Evolutionary conservation across 2,113 vertebrate species (phyloP).

Genomic region (Stegastes partitus): DNA sequence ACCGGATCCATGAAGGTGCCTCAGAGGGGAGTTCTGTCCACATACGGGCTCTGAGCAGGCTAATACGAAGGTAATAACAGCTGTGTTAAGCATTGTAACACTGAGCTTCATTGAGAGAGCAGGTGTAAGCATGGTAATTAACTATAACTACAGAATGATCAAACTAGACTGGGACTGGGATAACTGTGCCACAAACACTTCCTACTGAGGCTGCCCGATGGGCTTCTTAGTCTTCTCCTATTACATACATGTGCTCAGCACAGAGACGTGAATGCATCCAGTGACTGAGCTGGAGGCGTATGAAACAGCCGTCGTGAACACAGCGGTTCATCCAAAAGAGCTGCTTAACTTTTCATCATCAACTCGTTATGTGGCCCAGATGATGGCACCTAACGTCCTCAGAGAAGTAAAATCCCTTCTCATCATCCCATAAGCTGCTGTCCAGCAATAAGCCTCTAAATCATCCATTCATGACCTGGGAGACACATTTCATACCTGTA

Average conservation of each 20-base stretch:
- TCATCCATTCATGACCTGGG: not conserved
- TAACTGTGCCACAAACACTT: not conserved
- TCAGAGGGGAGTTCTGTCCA: not conserved
- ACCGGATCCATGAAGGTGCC: constrained; percentile 17
- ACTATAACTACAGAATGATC: not conserved
- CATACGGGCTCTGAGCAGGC: not conserved
- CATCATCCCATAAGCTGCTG: too few species aligned
- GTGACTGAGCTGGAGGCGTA: not conserved
- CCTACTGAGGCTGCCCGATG: not conserved
- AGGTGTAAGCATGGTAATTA: not conserved
- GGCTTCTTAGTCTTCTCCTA: not conserved
- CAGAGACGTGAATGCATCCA: constrained; percentile 11
- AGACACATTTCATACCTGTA: not conserved
- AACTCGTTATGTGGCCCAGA: too few species aligned
- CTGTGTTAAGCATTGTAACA: not conserved
- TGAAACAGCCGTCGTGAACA: constrained; percentile 22
- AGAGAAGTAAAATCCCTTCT: too few species aligned
- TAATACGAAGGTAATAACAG: not conserved
- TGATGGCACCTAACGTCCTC: too few species aligned
- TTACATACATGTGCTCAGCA: not conserved
- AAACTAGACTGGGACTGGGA: not conserved
- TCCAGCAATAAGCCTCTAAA: not conserved
- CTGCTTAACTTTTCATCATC: too few species aligned
- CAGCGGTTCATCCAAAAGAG: too few species aligned
- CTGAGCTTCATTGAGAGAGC: too few species aligned